Base-by-base conservation (phyloP, 92 coral and sea anemone genomes). In the Siderastrea siderea region DNA sequence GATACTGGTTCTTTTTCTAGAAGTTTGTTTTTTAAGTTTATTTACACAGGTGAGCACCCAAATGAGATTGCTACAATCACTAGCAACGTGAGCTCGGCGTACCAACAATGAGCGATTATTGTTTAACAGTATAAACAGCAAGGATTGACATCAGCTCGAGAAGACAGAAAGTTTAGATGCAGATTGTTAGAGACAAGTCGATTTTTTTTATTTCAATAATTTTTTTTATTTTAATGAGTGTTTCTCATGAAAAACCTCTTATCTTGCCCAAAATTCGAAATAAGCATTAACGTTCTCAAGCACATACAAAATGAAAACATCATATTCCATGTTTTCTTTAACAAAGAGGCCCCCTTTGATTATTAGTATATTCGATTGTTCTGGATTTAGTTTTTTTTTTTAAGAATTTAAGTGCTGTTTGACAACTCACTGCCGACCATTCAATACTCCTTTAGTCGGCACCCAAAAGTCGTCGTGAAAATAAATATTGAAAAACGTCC, bases 11-110 rank as follows among this genome's bases (percentile, higher is more conserved):
- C 59, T 13, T 59, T 51, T n/a, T 47, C 48, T 58, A 12, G 53
- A 55, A 71, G 78, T 50, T 83, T 59, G n/a, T 83, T 17, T 71
- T 83, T 58, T 57, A 51, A 6, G 13, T 15, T 83, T 83, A 71
- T 83, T 83, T 83, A 83, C 79, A 83, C 87, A 83, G 87, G 79
- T 83, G 87, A 46, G 5, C 48, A 7, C 15, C 3, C 15, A 68
- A 52, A 68, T 81, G 62, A 81, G 9, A 51, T 9, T 55, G 64
- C 51, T 14, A 60, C 46, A 72, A 45, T 44, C 47, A 81, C 75
- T 47, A 15, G 13, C 84, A 79, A 43, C 79, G 11, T 43, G 80
- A 43, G 17, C 80, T 12, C 7, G 64, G 16, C 3, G n/a, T 5
- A 5, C 5, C 57, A 53, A 3, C 16, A 9, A 52, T 45, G 17